Conservation (phyloP, 2,113 vertebrate species). For the Delphinapterus leucas region DNA sequence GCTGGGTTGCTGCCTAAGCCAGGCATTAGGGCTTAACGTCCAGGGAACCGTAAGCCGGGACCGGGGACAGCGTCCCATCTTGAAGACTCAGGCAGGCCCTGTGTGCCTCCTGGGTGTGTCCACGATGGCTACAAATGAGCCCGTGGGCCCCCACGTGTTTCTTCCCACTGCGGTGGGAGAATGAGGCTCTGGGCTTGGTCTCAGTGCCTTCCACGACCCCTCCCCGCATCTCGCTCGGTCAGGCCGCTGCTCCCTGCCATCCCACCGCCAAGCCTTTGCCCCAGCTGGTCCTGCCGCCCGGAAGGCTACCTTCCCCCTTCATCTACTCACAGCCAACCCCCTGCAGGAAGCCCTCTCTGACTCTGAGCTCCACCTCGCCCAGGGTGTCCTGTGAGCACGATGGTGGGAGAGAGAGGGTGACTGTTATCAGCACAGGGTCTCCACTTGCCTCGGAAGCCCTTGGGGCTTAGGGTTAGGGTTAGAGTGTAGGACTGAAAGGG, state of each 20-base stretch:
- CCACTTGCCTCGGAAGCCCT: neutral
- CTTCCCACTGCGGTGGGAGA: neutral
- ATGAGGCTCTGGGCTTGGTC: neutral
- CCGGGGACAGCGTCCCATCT: neutral
- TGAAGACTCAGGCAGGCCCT: neutral
- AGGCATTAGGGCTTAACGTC: neutral
- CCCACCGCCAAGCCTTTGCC: neutral
- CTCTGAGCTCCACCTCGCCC: neutral
- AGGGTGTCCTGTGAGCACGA: neutral
- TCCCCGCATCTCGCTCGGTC: too few species aligned
- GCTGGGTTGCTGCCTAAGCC: neutral
- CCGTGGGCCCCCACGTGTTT: fast-evolving
- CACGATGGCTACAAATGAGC: neutral
- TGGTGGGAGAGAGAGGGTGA: neutral
- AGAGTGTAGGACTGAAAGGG: fast-evolving
- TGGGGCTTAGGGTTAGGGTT: neutral
- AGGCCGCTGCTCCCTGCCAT: neutral
- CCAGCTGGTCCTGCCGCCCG: neutral
- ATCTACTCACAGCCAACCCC: fast-evolving
- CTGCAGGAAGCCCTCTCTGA: neutral
- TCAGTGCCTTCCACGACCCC: too few species aligned
- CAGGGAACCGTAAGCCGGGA: neutral
- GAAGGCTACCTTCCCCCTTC: neutral
- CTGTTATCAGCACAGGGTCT: neutral
- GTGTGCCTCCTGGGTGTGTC: fast-evolving